Base-by-base conservation (phyloP, 2,888 invertebrate species). In the Cephus sareptanus region DNA sequence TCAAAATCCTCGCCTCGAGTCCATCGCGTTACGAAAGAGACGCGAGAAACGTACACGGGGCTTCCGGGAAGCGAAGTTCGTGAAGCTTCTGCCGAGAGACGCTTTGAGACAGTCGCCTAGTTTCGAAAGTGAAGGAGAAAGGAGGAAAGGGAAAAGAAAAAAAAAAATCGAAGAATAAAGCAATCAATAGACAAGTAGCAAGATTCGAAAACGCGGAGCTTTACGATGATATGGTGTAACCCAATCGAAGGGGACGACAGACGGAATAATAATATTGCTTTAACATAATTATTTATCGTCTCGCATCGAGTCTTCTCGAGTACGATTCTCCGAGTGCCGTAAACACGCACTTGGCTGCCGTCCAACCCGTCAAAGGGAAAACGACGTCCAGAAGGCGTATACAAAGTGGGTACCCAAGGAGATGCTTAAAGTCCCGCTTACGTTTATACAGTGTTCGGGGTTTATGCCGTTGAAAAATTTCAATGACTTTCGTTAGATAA, bases 311-410 rank as follows among this genome's bases (percentile, higher is more conserved):
- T 56, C 56, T 69, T 76, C 78, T 76, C 76, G 33, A 40, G 33
- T 74, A 31, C 23, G 71, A 70, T 34, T 74, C 82, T 81, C 81
- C 81, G 85, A 56, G 87, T 88, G 88, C 87, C 87, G 87, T 88
- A 88, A 88, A 88, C 88, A 88, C 83, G 86, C 84, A 83, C 82
- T 84, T 88, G 88, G 88, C 87, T 75, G 1, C 0, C 34, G 68
- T 83, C 88, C 56, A 56, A 23, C 23, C 56, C 56, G 23, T 56
- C 56, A 56, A 56, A 56, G 15, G 56, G 56, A 56, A 56, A 23
- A 56, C 23, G 56, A 23, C 56, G 23, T 56, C 56, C 56, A 56
- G 56, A 9, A 15, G 23, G 9, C 56, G 23, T 23, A 23, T 9
- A 15, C 23, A 56, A 56, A 56, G 56, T 56, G 56, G 56, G 3